Percentiles rank a stretch among this genome's conserved stretches.
Conservation (phyloP, 2,888 invertebrate species). For the Alloplasta piceator region DNA sequence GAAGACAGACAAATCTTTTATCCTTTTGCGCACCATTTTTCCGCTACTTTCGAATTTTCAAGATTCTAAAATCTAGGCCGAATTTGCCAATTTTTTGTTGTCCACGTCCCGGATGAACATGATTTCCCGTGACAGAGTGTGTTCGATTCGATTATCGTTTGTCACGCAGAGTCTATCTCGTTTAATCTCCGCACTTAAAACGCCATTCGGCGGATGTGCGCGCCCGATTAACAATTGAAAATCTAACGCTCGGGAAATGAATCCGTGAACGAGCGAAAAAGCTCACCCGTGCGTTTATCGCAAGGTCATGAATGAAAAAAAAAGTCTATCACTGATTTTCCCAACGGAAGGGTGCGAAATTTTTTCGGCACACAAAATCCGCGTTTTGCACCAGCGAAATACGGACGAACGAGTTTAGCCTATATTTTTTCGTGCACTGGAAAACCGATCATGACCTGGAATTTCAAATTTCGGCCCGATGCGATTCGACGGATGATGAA, state of each 20-base stretch:
- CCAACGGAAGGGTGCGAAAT: background rate
- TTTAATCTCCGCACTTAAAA: constrained; percentile 8
- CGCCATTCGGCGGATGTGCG: background rate
- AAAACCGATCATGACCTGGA: background rate
- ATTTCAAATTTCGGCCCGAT: background rate
- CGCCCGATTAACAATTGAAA: constrained; percentile 53
- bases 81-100: background rate
- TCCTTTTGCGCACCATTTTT: background rate
- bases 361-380: background rate
- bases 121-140: constrained; percentile 14
- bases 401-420: background rate
- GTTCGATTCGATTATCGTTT: constrained; percentile 39
- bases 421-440: background rate
- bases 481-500: background rate
- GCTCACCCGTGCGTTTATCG: no score
- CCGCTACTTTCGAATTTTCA: background rate
- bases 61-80: background rate
- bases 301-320: constrained; percentile 2
- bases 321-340: constrained; percentile 20
- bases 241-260: constrained; percentile 38
- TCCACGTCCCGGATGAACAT: constrained; percentile 15
- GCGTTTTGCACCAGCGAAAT: background rate
- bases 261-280: background rate
- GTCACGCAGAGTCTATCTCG: constrained; percentile 2
- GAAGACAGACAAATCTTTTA: no score